These are phyloP conservation scores for Penaeus chinensis DNA, from an alignment of 1,140 invertebrate species.

Conservation along the genomic window DNA sequence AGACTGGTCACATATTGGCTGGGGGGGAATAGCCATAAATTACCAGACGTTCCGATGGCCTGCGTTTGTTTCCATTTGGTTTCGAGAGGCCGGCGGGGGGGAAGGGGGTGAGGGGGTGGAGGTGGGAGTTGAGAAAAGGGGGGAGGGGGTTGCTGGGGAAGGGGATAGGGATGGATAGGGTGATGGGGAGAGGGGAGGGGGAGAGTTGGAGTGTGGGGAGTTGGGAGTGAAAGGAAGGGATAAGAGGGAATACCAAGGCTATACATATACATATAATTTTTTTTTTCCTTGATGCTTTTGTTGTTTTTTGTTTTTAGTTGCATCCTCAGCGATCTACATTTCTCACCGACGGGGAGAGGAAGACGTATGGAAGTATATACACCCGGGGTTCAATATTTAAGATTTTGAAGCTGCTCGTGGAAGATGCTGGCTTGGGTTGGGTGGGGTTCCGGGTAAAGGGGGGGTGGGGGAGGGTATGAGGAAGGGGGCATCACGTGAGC, in stretches of 20 bases:
- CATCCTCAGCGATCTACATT: not conserved
- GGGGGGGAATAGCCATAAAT: constrained; percentile 59
- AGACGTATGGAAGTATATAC: too few relatives aligned
- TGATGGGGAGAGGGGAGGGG: not conserved
- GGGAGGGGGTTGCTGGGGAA: not conserved
- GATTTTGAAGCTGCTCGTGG: constrained; percentile 20
- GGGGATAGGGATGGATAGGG: constrained; percentile 1
- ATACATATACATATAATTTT: constrained; percentile 1
- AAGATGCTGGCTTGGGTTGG: too few relatives aligned
- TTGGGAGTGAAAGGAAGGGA: not conserved
- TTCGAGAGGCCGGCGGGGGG: constrained; percentile 22
- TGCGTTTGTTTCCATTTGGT: constrained; percentile 54
- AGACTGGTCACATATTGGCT: constrained; percentile 63
- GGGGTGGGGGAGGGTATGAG: too few relatives aligned
- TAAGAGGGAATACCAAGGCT: not conserved
- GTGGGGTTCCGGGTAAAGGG: too few relatives aligned
- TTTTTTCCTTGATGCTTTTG: too few relatives aligned
- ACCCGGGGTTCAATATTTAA: constrained; percentile 7
- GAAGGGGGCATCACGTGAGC: too few relatives aligned
- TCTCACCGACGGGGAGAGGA: not conserved
- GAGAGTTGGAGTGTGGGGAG: not conserved
- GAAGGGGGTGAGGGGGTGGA: constrained; percentile 28
- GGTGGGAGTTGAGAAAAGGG: constrained; percentile 23
- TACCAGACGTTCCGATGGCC: constrained; percentile 43
- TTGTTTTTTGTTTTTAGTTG: not conserved